A percentile compares a stretch with the other conserved stretches of the same genome.
These are phyloP conservation scores for Psophia crepitans DNA, from an alignment of 2,113 vertebrate genomes.

Conservation along the genomic window DNA sequence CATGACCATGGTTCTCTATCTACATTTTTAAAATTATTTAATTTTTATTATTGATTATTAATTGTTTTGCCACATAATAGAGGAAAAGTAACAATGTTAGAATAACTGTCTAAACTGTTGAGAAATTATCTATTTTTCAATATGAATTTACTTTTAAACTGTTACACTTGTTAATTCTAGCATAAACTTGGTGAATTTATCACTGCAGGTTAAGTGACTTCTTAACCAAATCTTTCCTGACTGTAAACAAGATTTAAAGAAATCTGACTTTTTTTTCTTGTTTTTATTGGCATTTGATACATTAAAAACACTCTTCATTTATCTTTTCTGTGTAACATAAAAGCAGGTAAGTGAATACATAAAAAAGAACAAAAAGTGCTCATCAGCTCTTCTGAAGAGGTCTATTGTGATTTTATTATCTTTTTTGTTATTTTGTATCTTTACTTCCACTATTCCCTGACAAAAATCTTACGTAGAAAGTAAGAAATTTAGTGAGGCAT, in stretches of 20 bases:
- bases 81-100: background rate
- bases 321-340: background rate
- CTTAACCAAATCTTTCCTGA: background rate
- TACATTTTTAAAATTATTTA: background rate
- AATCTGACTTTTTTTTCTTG: background rate
- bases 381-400: background rate
- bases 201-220: background rate
- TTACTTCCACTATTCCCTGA: background rate
- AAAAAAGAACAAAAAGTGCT: background rate
- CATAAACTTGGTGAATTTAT: background rate
- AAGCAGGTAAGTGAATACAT: background rate
- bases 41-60: slow-evolving; percentile 4
- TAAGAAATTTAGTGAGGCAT: too few relatives aligned
- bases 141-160: background rate
- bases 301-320: background rate
- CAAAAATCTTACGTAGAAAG: background rate
- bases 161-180: slow-evolving; percentile 10
- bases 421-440: background rate
- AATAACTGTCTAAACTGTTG: background rate
- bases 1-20: background rate
- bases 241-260: background rate
- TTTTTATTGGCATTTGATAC: background rate
- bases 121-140: background rate
- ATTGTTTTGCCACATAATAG: background rate
- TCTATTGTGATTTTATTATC: background rate